Evolutionary conservation across 2,888 invertebrate genomes (phyloP).

Genomic region (Torymus texanus): DNA sequence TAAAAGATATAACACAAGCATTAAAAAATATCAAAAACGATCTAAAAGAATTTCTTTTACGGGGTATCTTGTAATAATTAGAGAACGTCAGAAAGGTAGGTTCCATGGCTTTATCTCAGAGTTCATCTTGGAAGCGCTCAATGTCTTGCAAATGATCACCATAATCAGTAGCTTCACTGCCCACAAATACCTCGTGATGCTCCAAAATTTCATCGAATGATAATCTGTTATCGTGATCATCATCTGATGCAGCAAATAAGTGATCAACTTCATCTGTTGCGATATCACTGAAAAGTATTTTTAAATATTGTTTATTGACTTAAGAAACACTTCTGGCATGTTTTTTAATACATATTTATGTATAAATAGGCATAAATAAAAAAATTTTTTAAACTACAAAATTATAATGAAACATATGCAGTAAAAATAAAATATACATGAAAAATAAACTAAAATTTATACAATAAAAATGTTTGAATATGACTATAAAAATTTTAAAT

Average conservation of each 20-base stretch:
- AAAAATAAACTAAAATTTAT: too few relatives aligned
- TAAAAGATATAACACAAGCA: slow-evolving; percentile 59
- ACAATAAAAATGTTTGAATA: too few relatives aligned
- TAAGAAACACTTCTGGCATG: too few relatives aligned
- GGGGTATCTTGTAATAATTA: slow-evolving; percentile 55
- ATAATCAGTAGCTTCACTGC: slow-evolving; percentile 93
- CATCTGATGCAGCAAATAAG: slow-evolving; percentile 90
- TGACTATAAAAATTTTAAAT: too few relatives aligned
- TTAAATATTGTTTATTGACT: neutral
- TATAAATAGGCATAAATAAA: too few relatives aligned
- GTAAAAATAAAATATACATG: too few relatives aligned
- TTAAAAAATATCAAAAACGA: slow-evolving; percentile 61
- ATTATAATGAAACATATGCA: too few relatives aligned
- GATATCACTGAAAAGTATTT: slow-evolving; percentile 81
- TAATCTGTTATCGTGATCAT: slow-evolving; percentile 87
- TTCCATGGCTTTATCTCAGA: slow-evolving; percentile 76
- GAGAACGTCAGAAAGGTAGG: slow-evolving; percentile 62
- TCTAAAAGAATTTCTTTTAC: slow-evolving; percentile 56
- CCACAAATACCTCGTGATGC: slow-evolving; percentile 93
- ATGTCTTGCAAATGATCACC: slow-evolving; percentile 89
- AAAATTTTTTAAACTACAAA: too few relatives aligned
- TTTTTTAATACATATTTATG: too few relatives aligned
- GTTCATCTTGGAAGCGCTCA: slow-evolving; percentile 87
- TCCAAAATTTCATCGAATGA: slow-evolving; percentile 88
- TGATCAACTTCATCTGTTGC: slow-evolving; percentile 94